phyloP scores from a whole-genome alignment of 2,888 invertebrate genomes.

The Romanomermis culicivorax region DNA sequence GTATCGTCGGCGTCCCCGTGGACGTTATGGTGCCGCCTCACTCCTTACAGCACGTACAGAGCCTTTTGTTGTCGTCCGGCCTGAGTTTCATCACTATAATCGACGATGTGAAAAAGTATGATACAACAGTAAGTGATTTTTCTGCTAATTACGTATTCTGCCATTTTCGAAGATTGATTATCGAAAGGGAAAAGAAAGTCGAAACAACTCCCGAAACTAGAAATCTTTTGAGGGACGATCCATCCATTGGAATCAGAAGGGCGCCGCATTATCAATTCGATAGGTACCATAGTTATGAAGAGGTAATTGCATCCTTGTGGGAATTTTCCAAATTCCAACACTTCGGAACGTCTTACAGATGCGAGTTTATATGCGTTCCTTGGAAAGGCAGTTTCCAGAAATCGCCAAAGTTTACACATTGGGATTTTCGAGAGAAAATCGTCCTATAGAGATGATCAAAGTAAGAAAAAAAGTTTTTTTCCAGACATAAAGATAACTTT shows the following conservation, averaged over 20 bases:
- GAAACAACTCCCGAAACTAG: not conserved
- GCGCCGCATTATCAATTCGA: not conserved
- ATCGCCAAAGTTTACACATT: slow-evolving; percentile 19
- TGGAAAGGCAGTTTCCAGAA: not conserved
- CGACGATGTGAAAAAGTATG: not conserved
- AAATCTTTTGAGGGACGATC: not conserved
- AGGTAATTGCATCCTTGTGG: not conserved
- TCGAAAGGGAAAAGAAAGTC: not conserved
- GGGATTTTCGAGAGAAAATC: slow-evolving; percentile 21
- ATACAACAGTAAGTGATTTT: too few relatives aligned
- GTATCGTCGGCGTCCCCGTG: not conserved
- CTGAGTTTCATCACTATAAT: not conserved
- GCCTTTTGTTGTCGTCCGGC: not conserved
- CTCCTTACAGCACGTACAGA: not conserved
- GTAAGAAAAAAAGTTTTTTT: slow-evolving; percentile 11
- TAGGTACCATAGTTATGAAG: slow-evolving; percentile 1
- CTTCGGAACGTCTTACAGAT: not conserved
- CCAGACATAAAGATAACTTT: too few relatives aligned
- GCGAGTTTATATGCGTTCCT: not conserved
- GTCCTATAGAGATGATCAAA: slow-evolving; percentile 23
- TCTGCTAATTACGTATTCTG: not conserved
- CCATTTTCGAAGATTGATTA: not conserved
- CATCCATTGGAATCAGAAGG: not conserved
- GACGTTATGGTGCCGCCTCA: not conserved
- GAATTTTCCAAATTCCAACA: not conserved